Evolutionary conservation across 2,113 vertebrate species (phyloP), one percentile per base, ranked within the genome.

Genomic region (Miniopterus natalensis): DNA sequence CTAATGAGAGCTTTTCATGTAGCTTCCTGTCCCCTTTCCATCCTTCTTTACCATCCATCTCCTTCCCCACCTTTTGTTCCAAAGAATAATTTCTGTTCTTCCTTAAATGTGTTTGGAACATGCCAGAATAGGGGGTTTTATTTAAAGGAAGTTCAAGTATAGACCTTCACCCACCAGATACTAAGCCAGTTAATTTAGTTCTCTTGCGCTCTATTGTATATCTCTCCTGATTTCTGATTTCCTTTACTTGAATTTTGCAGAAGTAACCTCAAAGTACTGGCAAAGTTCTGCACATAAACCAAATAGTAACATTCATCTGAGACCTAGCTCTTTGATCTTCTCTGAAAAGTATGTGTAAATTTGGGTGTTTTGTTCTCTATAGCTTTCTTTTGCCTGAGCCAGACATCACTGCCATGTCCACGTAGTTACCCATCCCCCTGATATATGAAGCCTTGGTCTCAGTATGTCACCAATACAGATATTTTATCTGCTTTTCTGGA

Each of bases 181-280:
- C 29, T 45, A 47, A 23, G 21, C 49, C 73, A 68, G 27, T 47
- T 63, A 1, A 14, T 15, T 71, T 47, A 85, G 75, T 63, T 70
- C 53, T 42, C 84, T 75, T 42, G 18, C 47, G 36, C 6, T 40
- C 7, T 49, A 49, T 51, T 18, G 11, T 45, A n/a, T 18, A 63
- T 21, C 31, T 84, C 59, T 84, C 57, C 36, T 42, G 31, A 13
- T 61, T 95, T 95, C 51, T 78, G 68, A 29, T 79, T 94, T 95
- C 85, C 74, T 73, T 87, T 65, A 53, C n/a, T 84, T 74, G 15
- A 84, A 88, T 84, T 96, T 87, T 74, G 23, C 10, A 96, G 49
- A 92, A 73, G 61, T 90, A 90, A 90, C 59, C 77, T 94, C 87
- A 95, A 97, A 95, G 31, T 84, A 42, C 79, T 96, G 92, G 70